Percentiles rank a stretch among this genome's conserved stretches.
These are phyloP conservation scores for Mythimna vitellina DNA, from an alignment of 2,888 invertebrate species.

Conservation along the genomic window DNA sequence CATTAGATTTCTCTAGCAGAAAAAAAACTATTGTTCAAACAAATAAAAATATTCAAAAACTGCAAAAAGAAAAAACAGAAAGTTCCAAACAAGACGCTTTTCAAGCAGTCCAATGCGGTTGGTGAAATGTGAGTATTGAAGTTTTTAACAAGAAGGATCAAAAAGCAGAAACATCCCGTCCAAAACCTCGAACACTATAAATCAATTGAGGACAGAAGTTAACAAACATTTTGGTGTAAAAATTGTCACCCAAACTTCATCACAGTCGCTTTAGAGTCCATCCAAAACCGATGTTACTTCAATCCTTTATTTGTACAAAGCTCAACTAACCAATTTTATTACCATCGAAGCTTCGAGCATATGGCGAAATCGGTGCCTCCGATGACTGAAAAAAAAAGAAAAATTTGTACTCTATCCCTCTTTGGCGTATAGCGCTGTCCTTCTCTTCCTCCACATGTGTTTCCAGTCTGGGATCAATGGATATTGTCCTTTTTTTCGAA, in stretches of 20 bases:
- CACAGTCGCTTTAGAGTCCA: constrained; percentile 29
- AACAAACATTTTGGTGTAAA: constrained; percentile 31
- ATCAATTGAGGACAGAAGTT: not conserved
- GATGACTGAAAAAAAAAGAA: constrained; percentile 72
- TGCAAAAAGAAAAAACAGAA: too few relatives aligned
- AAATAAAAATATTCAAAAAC: too few relatives aligned
- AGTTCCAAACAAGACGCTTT: too few relatives aligned
- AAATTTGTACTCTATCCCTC: constrained; percentile 62
- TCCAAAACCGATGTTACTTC: constrained; percentile 35
- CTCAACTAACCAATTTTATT: constrained; percentile 72
- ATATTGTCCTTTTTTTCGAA: constrained; percentile 77
- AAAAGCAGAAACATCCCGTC: not conserved
- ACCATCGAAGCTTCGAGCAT: constrained; percentile 75
- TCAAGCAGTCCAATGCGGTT: not conserved
- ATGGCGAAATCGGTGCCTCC: constrained; percentile 84
- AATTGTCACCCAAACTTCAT: constrained; percentile 32
- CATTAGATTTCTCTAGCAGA: too few relatives aligned
- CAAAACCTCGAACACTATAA: not conserved
- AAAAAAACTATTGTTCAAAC: too few relatives aligned
- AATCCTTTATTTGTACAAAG: constrained; percentile 58
- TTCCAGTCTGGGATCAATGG: constrained; percentile 82
- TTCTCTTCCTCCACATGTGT: constrained; percentile 79
- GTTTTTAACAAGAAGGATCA: not conserved
- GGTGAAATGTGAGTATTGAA: too few relatives aligned
- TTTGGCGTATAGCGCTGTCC: constrained; percentile 70